A percentile compares a stretch with the other conserved stretches of the same genome.
These are phyloP conservation scores for Enhydra lutris DNA, from an alignment of 2,113 vertebrate species.

Conservation along the genomic window DNA sequence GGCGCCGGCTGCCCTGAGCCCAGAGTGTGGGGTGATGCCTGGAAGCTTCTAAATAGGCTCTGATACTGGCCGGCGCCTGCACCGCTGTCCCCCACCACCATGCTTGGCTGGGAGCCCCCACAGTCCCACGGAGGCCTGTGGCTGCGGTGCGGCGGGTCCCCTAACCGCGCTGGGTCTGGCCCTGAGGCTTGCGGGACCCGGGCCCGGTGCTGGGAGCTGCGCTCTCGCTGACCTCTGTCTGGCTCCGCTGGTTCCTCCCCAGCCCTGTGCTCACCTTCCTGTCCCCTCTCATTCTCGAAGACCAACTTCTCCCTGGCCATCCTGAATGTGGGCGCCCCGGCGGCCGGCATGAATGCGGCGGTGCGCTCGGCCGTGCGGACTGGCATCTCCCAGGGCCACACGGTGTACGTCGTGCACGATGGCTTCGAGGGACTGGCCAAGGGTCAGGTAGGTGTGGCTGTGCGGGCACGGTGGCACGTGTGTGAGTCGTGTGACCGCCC, in stretches of 20 bases:
- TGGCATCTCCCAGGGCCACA: constrained; percentile 89
- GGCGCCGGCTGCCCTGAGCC: not conserved
- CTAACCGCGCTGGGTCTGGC: not conserved
- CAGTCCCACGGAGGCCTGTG: not conserved
- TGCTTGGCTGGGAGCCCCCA: rapidly evolving
- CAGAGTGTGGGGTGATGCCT: not conserved
- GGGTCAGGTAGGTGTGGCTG: constrained; percentile 82
- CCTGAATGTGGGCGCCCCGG: constrained; percentile 94
- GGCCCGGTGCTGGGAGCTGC: not conserved
- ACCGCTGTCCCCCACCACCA: rapidly evolving
- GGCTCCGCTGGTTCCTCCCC: rapidly evolving
- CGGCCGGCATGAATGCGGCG: constrained; percentile 93
- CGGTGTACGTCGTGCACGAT: constrained; percentile 88
- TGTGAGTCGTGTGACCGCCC: rapidly evolving
- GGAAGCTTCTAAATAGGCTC: not conserved
- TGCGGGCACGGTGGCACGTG: rapidly evolving
- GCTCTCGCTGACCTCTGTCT: rapidly evolving
- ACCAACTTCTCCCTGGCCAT: constrained; percentile 90
- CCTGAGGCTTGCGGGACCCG: not conserved
- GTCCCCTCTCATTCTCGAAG: constrained; percentile 63
- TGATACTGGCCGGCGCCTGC: not conserved
- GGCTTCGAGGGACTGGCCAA: constrained; percentile 93
- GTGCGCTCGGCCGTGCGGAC: constrained; percentile 91
- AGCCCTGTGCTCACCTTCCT: rapidly evolving
- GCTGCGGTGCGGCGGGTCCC: rapidly evolving